Conservation (phyloP, 2,797 vertebrate species). For the Sebastes matsubarae region DNA sequence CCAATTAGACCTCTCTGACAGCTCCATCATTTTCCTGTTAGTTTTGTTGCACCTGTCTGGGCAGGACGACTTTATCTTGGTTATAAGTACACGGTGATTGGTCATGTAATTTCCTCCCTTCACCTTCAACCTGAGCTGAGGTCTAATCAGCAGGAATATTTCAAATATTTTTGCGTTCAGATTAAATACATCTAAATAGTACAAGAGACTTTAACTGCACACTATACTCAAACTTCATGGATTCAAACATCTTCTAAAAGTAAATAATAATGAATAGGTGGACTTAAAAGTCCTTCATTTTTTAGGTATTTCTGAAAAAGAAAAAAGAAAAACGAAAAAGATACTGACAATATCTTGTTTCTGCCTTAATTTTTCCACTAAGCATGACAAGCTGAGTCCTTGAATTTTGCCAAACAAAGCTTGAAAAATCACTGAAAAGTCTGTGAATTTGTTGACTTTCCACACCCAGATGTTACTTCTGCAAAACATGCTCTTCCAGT, state of each 20-base stretch:
- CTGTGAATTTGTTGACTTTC: not conserved
- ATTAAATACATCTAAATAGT: not conserved
- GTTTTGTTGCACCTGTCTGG: not conserved
- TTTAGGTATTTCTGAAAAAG: not conserved
- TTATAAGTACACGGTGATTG: not conserved
- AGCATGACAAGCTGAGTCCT: not conserved
- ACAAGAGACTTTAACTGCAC: not conserved
- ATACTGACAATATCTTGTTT: too few species aligned
- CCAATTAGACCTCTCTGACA: not conserved
- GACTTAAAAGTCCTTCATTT: not conserved
- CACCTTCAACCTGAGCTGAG: not conserved
- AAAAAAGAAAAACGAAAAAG: not conserved
- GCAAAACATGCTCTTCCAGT: not conserved
- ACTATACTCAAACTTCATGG: not conserved
- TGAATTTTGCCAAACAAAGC: not conserved
- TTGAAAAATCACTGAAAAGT: not conserved
- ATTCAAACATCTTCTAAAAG: not conserved
- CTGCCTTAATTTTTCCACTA: fast-evolving
- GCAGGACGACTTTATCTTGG: not conserved
- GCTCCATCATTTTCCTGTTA: not conserved
- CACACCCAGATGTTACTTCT: not conserved
- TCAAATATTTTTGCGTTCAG: not conserved
- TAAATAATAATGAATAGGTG: not conserved
- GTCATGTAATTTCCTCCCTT: not conserved
- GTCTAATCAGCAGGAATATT: not conserved